A percentile compares a stretch with the other conserved stretches of the same genome.
Evolutionary conservation across 2,888 invertebrate genomes (phyloP).

Genomic region (Amiota mariae): DNA sequence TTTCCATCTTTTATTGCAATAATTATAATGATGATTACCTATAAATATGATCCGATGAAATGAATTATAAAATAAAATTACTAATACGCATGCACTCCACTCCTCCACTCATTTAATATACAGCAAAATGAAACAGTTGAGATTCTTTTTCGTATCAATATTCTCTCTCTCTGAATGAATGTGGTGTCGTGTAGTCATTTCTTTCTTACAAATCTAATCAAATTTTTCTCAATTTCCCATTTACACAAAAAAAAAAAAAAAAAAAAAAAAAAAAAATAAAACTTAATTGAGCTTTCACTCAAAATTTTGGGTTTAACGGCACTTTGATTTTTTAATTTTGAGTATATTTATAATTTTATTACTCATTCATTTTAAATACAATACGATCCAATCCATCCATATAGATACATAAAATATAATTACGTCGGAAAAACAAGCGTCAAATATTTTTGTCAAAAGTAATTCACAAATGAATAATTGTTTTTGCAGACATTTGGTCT

Average conservation of each 20-base stretch:
- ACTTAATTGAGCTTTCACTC: not conserved
- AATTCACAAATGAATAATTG: too few relatives aligned
- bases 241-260: too few relatives aligned
- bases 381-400: too few relatives aligned
- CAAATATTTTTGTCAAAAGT: too few relatives aligned
- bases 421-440: too few relatives aligned
- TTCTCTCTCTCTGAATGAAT: not conserved
- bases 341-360: constrained; percentile 14
- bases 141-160: not conserved
- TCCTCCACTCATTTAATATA: not conserved
- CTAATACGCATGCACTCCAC: constrained; percentile 6
- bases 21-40: not conserved
- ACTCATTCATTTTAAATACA: too few relatives aligned
- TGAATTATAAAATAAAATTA: not conserved
- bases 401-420: too few relatives aligned
- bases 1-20: not conserved
- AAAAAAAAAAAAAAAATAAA: not conserved
- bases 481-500: too few relatives aligned
- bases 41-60: constrained; percentile 11
- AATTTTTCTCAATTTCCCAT: not conserved
- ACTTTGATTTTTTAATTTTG: not conserved
- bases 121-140: not conserved
- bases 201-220: constrained; percentile 23
- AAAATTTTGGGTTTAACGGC: constrained; percentile 4
- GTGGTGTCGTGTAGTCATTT: not conserved